Evolutionary conservation across 1,140 invertebrate species (phyloP), one percentile per base, ranked within the genome.

Genomic region (Anastrepha ludens): DNA sequence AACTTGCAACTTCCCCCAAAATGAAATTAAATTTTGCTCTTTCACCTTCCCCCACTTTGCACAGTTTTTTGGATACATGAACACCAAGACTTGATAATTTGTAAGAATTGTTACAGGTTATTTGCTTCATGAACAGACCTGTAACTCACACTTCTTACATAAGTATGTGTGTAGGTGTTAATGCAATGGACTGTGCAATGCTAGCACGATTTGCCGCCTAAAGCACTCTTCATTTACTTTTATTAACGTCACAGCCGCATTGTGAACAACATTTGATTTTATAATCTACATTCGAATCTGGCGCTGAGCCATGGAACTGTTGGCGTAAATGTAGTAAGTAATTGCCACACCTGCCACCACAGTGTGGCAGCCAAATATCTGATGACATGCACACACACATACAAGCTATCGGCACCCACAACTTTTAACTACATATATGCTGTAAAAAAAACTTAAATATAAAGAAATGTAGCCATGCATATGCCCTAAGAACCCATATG

Each of bases 261-360:
- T 55, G 74, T 17, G 44, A n/a, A 8, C 47, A 81, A 81, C 74
- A 81, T 81, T 81, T 81, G 74, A 81, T 47, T 81, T 81, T 81
- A 81, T 81, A 81, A 81, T 47, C 74, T n/a, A 55, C 44, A 41
- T 3, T 2, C 47, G 20, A 81, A 44, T 20, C 74, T 81, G 74
- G 47, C 74, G 55, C 74, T 81, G 15, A 13, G 74, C 74, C 74
- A 81, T 81, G 17, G 7, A 81, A 81, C 50, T 81, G 74, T 81
- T 55, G 44, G 74, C 74, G 29, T 81, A 55, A 44, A 15, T 74
- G 44, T 74, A 6, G 47, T 29, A 20, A 50, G 17, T 81, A 81
- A 81, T 55, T 9, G 74, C 1, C 47, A 81, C 74, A 81, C 47
- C 47, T 81, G 74, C 47, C 7, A 74, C 2, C 67, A 55, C 8